phyloP scores from a whole-genome alignment of 2,797 vertebrate genomes.

The Tolypeutes matacus region DNA sequence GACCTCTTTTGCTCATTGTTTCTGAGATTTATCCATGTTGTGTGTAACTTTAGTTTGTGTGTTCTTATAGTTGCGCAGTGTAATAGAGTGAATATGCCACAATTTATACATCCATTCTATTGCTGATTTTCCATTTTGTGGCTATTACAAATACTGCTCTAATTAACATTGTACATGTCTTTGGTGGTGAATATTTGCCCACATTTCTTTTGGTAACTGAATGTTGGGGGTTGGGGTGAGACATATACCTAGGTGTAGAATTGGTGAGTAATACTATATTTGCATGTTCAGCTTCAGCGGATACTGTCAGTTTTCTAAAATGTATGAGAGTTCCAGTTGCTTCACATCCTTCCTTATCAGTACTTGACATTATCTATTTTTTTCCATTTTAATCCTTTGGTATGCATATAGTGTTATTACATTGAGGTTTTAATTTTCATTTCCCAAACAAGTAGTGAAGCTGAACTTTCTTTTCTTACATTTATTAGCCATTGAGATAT shows the following conservation, averaged over 20 bases:
- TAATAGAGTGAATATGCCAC: neutral
- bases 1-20: neutral
- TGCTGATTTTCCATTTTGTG: neutral
- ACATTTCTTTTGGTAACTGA: neutral
- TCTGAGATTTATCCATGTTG: neutral
- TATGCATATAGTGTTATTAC: neutral
- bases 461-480: neutral
- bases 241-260: neutral
- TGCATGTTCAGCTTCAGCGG: neutral
- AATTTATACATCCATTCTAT: neutral
- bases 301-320: neutral
- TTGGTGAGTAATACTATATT: neutral
- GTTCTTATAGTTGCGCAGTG: neutral
- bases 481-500: neutral
- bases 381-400: neutral
- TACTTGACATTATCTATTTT: neutral
- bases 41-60: neutral
- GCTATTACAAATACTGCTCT: neutral
- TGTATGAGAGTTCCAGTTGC: neutral
- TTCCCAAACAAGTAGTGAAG: neutral
- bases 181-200: neutral
- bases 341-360: neutral
- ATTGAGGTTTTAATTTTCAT: neutral
- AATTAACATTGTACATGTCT: neutral
- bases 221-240: neutral